Conservation (phyloP, 2,113 vertebrate species). For the Onychostruthus taczanowskii region DNA sequence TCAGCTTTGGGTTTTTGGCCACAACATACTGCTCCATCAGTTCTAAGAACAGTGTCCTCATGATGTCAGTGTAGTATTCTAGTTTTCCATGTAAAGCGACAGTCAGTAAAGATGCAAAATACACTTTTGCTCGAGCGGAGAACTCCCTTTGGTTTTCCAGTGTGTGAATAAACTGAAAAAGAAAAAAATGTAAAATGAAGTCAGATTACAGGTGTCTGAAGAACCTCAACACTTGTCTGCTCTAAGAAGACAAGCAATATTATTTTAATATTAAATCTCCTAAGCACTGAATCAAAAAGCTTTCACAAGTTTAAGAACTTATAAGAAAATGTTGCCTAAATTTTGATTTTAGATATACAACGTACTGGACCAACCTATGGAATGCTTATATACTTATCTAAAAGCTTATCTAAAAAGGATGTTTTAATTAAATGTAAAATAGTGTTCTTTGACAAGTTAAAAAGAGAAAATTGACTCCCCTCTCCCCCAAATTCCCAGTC, state of each 20-base stretch:
- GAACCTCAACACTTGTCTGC: not conserved
- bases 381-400: not conserved
- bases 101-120: slow-evolving; percentile 93
- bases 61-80: slow-evolving; percentile 97
- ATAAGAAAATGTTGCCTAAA: not conserved
- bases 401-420: not conserved
- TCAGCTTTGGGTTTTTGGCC: slow-evolving; percentile 95
- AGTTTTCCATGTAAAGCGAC: slow-evolving; percentile 95
- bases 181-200: slow-evolving; percentile 2
- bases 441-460: not conserved
- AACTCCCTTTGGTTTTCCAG: slow-evolving; percentile 92
- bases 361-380: not conserved
- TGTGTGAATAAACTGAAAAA: slow-evolving; percentile 90
- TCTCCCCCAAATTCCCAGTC: not conserved
- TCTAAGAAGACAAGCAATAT: not conserved
- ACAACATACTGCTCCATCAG: slow-evolving; percentile 96
- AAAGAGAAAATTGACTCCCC: not conserved
- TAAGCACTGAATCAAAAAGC: not conserved
- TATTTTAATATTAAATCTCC: not conserved
- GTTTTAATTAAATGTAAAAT: not conserved
- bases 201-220: not conserved
- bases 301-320: not conserved
- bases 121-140: slow-evolving; percentile 88
- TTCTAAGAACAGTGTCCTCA: slow-evolving; percentile 92
- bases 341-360: not conserved